Conservation (phyloP, 2,113 vertebrate genomes). For the Progne subis region DNA sequence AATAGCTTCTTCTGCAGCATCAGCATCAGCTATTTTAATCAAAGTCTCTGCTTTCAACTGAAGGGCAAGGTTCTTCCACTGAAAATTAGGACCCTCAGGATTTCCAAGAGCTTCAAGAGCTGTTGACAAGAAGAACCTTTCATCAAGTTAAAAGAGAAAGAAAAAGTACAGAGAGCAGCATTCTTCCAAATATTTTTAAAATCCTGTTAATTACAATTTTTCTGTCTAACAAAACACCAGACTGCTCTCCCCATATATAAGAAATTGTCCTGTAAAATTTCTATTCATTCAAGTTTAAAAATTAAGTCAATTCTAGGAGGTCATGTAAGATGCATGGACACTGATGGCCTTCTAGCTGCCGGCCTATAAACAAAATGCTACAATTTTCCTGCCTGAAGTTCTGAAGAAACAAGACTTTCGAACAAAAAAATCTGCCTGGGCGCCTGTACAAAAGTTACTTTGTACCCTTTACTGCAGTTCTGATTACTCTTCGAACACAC, state of each 20-base stretch:
- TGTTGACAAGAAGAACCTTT: slow-evolving; percentile 43
- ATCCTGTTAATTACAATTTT: not conserved
- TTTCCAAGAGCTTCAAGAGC: slow-evolving; percentile 65
- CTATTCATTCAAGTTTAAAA: not conserved
- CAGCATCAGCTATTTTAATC: slow-evolving; percentile 74
- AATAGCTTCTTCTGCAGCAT: slow-evolving; percentile 83
- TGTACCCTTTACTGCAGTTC: rapidly evolving
- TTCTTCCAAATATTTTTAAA: not conserved
- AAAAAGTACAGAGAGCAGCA: not conserved
- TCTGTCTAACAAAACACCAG: not conserved
- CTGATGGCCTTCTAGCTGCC: not conserved
- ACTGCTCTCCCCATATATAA: not conserved
- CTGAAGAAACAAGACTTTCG: not conserved
- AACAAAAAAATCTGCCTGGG: not conserved
- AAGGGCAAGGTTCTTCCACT: slow-evolving; percentile 76
- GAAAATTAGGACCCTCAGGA: not conserved
- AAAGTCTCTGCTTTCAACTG: slow-evolving; percentile 81
- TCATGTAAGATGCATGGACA: not conserved
- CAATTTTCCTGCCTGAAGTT: not conserved
- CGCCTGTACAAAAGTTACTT: not conserved
- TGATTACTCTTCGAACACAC: not conserved
- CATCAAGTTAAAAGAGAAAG: not conserved
- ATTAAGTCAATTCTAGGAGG: not conserved
- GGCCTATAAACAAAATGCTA: not conserved
- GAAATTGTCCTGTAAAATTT: not conserved